Conservation (phyloP, 2,888 invertebrate species). For the Rosalia funebris region DNA sequence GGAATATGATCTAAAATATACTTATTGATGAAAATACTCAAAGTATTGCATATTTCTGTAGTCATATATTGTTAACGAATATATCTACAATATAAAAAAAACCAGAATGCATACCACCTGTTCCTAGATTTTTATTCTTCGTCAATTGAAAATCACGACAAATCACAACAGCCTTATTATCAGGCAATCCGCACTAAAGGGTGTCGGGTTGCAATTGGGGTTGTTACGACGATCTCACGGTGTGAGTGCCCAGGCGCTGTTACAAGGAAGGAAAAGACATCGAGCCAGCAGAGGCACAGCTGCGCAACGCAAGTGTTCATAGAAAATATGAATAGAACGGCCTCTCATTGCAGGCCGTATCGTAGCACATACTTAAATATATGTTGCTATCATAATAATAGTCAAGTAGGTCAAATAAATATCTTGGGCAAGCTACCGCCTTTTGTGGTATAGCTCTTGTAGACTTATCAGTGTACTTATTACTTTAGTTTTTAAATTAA, state of each 20-base stretch:
- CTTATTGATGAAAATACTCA: no score
- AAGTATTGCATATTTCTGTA: no score
- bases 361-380: no score
- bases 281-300: conserved; percentile 12
- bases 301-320: conserved; percentile 27
- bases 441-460: no score
- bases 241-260: neutral
- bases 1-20: no score
- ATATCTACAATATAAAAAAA: no score
- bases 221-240: conserved; percentile 15
- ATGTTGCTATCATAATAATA: no score
- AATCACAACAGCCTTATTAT: conserved; percentile 14
- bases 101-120: neutral
- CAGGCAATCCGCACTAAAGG: conserved; percentile 12
- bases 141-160: conserved; percentile 19
- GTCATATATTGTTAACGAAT: no score
- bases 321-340: conserved; percentile 7
- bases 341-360: conserved; percentile 2
- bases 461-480: no score
- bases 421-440: no score
- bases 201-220: conserved; percentile 20
- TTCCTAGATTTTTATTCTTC: conserved; percentile 4
- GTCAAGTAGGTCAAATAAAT: no score
- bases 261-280: conserved; percentile 8
- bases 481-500: no score